Percentiles rank a stretch among this genome's conserved stretches.
Evolutionary conservation across 2,888 invertebrate species (phyloP).

Genomic region (Aethes cnicana): DNA sequence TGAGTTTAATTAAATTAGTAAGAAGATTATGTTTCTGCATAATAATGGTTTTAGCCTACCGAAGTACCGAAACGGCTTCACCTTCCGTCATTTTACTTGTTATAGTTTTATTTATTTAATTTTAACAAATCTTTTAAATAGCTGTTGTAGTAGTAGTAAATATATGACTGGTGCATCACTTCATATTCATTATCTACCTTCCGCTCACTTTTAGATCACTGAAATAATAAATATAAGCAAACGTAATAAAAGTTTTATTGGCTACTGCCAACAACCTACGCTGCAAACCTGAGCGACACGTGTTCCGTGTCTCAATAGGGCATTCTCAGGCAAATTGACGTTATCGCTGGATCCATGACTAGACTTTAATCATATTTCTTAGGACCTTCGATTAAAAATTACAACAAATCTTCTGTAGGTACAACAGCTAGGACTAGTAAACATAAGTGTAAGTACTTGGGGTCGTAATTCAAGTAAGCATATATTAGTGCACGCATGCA

Average conservation of each 20-base stretch:
- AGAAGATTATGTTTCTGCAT: conserved; percentile 52
- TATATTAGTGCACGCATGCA: too few species aligned
- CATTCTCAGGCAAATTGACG: background rate
- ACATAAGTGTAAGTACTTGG: too few species aligned
- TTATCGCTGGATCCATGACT: background rate
- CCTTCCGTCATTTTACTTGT: background rate
- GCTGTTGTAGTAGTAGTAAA: too few species aligned
- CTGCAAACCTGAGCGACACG: background rate
- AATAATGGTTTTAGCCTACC: conserved; percentile 44
- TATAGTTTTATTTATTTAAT: conserved; percentile 20
- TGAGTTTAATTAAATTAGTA: conserved; percentile 51
- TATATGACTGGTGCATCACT: too few species aligned
- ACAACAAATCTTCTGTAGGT: too few species aligned
- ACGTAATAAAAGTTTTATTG: conserved; percentile 1
- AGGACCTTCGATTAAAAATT: too few species aligned
- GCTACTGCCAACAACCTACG: background rate
- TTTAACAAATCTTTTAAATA: background rate
- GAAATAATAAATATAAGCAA: background rate
- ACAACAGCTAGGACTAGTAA: too few species aligned
- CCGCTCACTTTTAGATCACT: too few species aligned
- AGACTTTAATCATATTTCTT: background rate
- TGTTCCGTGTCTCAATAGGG: conserved; percentile 14
- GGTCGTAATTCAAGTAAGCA: too few species aligned
- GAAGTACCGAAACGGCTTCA: conserved; percentile 43
- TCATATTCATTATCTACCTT: too few species aligned